Evolutionary conservation across 92 coral and sea anemone genomes (phyloP).

Genomic region (Umimayanthus chanpuru): DNA sequence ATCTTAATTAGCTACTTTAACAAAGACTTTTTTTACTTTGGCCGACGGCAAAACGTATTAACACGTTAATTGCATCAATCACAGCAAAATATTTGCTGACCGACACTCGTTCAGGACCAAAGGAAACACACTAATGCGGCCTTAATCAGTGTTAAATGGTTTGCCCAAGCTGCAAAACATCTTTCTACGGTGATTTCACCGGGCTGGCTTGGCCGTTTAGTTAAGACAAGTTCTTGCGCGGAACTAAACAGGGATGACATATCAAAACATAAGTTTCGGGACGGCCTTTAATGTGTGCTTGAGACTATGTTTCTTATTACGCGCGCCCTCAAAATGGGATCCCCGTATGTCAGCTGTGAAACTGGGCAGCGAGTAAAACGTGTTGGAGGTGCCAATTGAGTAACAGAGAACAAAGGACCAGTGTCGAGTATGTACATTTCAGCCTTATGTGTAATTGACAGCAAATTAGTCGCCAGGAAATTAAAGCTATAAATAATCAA

Average conservation of each 20-base stretch:
- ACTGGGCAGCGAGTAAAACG: conserved; percentile 1
- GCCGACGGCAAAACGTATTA: conserved; percentile 55
- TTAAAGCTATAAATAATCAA: conserved; percentile 37
- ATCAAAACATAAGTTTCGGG: neutral
- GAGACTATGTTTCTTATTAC: conserved; percentile 9
- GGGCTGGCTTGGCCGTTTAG: neutral
- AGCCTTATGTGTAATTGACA: conserved; percentile 39
- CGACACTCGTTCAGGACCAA: conserved; percentile 29
- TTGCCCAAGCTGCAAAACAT: conserved; percentile 12
- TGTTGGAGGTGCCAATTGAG: conserved; percentile 39
- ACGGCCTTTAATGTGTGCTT: conserved; percentile 5
- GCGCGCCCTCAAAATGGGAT: conserved; percentile 23
- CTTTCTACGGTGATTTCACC: conserved; percentile 35
- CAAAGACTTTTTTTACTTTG: conserved; percentile 47
- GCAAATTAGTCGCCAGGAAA: conserved; percentile 41
- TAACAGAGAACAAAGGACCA: conserved; percentile 22
- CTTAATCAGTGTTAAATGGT: conserved; percentile 49
- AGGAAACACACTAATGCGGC: conserved; percentile 32
- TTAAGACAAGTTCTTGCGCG: conserved; percentile 4
- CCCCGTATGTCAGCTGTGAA: conserved; percentile 34
- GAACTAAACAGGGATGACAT: neutral
- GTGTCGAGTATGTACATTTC: conserved; percentile 39
- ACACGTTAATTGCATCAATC: conserved; percentile 47
- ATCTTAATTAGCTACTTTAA: conserved; percentile 67
- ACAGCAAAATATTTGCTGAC: conserved; percentile 39